These are phyloP conservation scores for Sisor rabdophorus DNA, from an alignment of 2,113 vertebrate species.

Conservation along the genomic window DNA sequence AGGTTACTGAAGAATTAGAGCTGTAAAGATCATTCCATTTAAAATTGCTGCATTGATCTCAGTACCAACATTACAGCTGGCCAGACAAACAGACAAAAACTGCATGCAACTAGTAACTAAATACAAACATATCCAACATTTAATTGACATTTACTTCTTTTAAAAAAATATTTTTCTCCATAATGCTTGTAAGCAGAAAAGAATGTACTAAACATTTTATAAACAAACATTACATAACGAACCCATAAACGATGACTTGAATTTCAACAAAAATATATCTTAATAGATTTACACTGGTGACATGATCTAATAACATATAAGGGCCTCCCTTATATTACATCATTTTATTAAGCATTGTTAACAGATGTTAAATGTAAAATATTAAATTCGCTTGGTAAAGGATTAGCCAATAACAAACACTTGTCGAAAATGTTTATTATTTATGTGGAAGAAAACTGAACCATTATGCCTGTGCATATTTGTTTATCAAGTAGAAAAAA, in stretches of 20 bases:
- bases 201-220: neutral
- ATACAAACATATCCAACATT: neutral
- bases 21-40: neutral
- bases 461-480: neutral
- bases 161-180: neutral
- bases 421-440: constrained; percentile 5
- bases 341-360: neutral
- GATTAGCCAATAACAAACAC: neutral
- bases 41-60: neutral
- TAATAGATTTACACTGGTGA: neutral
- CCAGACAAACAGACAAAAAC: constrained; percentile 1
- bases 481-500: neutral
- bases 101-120: neutral
- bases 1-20: constrained; percentile 1
- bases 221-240: too few species aligned
- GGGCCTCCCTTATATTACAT: neutral
- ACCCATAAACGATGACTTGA: neutral
- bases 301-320: neutral
- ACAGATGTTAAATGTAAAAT: neutral
- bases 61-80: neutral
- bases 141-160: too few species aligned
- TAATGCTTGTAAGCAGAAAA: neutral
- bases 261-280: neutral
- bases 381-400: neutral
- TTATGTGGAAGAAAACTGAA: neutral